Base-by-base conservation (phyloP, 2,797 vertebrate species). In the Pangasius mekongensis region DNA sequence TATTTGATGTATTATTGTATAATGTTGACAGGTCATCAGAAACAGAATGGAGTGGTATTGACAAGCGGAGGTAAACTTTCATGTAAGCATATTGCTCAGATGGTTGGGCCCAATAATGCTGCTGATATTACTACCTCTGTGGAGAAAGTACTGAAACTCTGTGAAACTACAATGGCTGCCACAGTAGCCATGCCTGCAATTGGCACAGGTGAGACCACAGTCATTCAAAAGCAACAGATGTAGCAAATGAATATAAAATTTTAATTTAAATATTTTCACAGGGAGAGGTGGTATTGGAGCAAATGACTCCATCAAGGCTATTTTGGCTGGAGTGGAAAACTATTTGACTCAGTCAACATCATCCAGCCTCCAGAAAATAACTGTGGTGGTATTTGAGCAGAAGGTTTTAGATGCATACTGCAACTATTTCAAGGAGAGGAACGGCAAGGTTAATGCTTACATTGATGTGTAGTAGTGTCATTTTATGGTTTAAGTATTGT, bases 71-170 rank as follows among this genome's bases (percentile, higher is more conserved):
- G 94, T 13, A 91, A 84, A 1, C 93, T 94, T 49, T 90, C 77
- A 4, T 95, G 93, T 85, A 91, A 90, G 82, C 86, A 89, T 56
- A 94, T 94, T n/a, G 90, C 93, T 74, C 94, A 94, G 9, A 93
- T 93, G 89, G 92, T 93, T 76, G 92, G 91, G 22, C 89, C 91
- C 3, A 89, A 0, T 0, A 84, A 6, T 16, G 39, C 87, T 81
- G 64, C 87, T 33, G 87, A 82, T 81, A 92, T 94, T 54, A 91
- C 83, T 13, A 20, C 33, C 20, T 92, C 92, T 43, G 89, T 92
- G 71, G 86, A 85, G 77, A 92, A 88, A 5, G 90, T 89, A 54
- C 86, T 94, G 83, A 81, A 91, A 66, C 87, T 92, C 49, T 94
- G 93, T 67, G 92, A 94, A 58, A 84, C n/a, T n/a, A 87, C 84